Conservation (phyloP, 1,140 invertebrate genomes). For the Drosophila bipectinata region DNA sequence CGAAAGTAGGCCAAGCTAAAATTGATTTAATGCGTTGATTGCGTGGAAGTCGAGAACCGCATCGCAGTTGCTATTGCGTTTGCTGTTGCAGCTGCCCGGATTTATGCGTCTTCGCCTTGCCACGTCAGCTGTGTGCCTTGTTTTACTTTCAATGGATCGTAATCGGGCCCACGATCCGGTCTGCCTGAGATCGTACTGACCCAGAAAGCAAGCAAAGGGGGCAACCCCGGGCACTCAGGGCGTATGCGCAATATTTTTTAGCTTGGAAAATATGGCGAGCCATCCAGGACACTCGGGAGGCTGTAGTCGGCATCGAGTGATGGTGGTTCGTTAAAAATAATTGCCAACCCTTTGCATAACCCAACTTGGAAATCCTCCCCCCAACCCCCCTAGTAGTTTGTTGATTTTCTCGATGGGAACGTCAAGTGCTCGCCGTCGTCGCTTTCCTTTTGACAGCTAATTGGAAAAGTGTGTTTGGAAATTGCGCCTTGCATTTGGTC, state of each 20-base stretch:
- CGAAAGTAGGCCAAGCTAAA: conserved; percentile 82
- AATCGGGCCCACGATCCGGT: conserved; percentile 33
- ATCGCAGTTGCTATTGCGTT: conserved; percentile 23
- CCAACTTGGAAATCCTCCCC: not conserved
- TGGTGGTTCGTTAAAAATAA: conserved; percentile 72
- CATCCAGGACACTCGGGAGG: conserved; percentile 45
- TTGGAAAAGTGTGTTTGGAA: conserved; percentile 66
- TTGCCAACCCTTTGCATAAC: conserved; percentile 43
- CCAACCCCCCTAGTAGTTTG: conserved; percentile 20
- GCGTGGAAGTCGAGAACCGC: conserved; percentile 39
- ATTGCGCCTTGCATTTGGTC: conserved; percentile 31
- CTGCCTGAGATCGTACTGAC: conserved; percentile 38
- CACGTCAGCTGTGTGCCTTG: conserved; percentile 46
- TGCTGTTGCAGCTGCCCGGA: conserved; percentile 48
- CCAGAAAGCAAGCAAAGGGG: conserved; percentile 6
- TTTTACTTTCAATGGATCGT: conserved; percentile 62
- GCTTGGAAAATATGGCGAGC: conserved; percentile 17
- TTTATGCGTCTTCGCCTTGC: conserved; percentile 39
- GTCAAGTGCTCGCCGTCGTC: conserved; percentile 18
- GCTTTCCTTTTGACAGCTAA: conserved; percentile 56
- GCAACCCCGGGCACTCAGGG: conserved; percentile 2
- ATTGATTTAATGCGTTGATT: conserved; percentile 81
- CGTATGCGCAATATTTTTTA: conserved; percentile 57
- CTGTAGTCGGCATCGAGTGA: not conserved
- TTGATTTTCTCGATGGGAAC: conserved; percentile 26